Evolutionary conservation across 2,113 vertebrate genomes (phyloP).

Genomic region (Ailurus styani): DNA sequence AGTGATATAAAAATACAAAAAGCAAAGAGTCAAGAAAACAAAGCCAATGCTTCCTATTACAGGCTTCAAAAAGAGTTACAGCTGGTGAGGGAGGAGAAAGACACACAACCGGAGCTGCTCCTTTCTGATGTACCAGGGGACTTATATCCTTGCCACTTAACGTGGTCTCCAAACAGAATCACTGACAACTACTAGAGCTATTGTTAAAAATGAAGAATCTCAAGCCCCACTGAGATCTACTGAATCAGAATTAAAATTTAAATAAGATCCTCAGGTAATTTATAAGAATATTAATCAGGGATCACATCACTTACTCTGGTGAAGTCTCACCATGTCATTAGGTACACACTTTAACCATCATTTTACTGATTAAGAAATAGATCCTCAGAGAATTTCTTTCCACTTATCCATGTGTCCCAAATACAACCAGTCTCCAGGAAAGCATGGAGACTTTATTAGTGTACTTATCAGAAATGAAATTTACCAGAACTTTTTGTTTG

Average conservation of each 20-base stretch:
- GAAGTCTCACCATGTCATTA: background rate
- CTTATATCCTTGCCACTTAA: background rate
- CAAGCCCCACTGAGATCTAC: background rate
- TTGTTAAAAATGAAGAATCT: background rate
- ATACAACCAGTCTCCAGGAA: background rate
- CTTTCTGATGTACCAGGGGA: background rate
- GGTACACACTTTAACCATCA: background rate
- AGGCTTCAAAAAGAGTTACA: background rate
- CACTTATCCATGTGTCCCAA: too few relatives aligned
- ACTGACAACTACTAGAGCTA: background rate
- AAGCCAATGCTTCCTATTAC: background rate
- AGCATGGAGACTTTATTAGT: background rate
- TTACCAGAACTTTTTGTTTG: background rate
- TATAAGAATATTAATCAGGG: background rate
- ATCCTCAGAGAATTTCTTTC: background rate
- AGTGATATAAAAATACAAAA: background rate
- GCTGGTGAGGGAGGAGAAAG: rapidly evolving
- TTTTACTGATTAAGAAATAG: background rate
- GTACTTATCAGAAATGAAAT: background rate
- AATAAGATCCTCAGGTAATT: background rate
- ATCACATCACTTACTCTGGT: background rate
- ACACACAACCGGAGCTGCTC: rapidly evolving
- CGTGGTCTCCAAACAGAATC: background rate
- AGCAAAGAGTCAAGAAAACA: background rate
- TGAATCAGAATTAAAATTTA: background rate